phyloP scores from a whole-genome alignment of 2,113 vertebrate genomes.

The Cairina moschata region DNA sequence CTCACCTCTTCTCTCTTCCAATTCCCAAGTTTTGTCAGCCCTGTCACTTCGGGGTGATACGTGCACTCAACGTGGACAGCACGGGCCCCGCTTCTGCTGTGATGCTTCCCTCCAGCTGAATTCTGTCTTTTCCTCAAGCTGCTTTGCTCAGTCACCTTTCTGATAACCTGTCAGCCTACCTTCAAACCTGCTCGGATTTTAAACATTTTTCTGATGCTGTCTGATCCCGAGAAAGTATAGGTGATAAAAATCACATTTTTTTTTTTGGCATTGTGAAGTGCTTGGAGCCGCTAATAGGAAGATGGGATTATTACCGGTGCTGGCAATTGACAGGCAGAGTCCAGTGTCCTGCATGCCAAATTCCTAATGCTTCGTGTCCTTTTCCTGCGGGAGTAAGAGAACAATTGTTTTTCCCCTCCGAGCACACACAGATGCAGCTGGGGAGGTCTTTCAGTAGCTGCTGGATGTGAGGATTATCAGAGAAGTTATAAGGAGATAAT shows the following conservation, averaged over 20 bases:
- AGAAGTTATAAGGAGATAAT: neutral
- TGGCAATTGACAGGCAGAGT: neutral
- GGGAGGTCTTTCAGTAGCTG: neutral
- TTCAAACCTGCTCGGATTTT: neutral
- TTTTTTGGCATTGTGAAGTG: neutral
- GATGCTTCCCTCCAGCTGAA: neutral
- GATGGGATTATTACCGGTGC: neutral
- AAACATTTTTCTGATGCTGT: neutral
- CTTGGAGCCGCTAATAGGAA: neutral
- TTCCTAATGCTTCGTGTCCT: neutral
- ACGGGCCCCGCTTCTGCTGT: neutral
- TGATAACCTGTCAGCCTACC: neutral
- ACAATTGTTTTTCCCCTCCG: neutral
- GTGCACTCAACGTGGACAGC: fast-evolving
- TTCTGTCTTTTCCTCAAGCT: neutral
- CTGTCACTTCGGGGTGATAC: neutral
- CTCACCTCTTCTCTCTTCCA: neutral
- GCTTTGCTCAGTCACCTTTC: neutral
- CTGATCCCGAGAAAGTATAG: neutral
- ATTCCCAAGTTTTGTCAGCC: neutral
- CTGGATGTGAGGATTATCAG: neutral
- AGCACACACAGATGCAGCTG: neutral
- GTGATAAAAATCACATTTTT: neutral
- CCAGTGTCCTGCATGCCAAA: neutral
- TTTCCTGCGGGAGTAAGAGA: neutral